Conservation (phyloP, 2,113 vertebrate species). For the Ramphastos sulfuratus region DNA sequence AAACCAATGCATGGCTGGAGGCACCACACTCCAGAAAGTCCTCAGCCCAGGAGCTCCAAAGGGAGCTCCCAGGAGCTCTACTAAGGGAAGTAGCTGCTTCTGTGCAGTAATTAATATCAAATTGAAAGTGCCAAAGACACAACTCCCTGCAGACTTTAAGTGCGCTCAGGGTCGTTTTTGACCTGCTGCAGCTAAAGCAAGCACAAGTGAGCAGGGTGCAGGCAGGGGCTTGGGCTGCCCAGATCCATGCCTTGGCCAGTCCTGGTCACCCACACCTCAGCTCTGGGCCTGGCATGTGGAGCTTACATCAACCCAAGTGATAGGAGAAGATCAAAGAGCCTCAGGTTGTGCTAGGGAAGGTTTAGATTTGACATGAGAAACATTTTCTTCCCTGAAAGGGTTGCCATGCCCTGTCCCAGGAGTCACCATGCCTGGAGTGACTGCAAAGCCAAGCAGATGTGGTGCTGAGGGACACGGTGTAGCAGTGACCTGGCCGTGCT, state of each 20-base stretch:
- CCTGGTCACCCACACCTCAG: no score
- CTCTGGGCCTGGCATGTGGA: not conserved
- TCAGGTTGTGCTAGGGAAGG: not conserved
- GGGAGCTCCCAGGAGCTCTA: no score
- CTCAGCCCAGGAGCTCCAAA: not conserved
- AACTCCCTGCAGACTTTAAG: rapidly evolving
- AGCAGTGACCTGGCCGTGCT: not conserved
- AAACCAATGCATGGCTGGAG: no score
- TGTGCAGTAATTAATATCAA: not conserved
- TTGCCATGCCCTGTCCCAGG: no score
- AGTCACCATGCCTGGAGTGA: not conserved
- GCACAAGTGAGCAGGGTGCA: rapidly evolving
- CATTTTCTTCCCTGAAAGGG: no score
- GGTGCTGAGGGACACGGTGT: not conserved
- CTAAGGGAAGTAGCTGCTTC: not conserved
- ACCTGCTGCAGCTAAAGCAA: not conserved
- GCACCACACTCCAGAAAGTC: rapidly evolving
- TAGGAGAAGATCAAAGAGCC: not conserved
- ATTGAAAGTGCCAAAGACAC: not conserved
- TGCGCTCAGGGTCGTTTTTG: rapidly evolving
- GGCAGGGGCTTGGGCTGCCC: no score
- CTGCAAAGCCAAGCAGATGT: not conserved
- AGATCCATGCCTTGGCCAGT: not conserved
- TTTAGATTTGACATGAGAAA: no score
- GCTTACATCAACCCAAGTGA: not conserved